Evolutionary conservation across 2,797 vertebrate genomes (phyloP).

Genomic region (Siniperca obscura): DNA sequence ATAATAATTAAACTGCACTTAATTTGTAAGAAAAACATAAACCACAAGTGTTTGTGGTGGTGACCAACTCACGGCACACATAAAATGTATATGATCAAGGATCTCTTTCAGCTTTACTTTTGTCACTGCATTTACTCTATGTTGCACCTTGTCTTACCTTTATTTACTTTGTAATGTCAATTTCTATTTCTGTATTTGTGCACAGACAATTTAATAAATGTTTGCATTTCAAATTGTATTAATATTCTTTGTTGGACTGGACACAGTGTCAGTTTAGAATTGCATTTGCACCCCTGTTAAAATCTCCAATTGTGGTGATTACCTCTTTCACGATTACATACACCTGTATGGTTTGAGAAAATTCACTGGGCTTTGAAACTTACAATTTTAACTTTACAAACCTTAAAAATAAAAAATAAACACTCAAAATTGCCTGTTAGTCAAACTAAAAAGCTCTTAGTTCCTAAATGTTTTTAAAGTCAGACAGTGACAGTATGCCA

Average conservation of each 20-base stretch:
- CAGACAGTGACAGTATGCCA: neutral
- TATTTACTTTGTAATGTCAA: neutral
- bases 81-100: neutral
- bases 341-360: neutral
- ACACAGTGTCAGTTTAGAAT: neutral
- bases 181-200: neutral
- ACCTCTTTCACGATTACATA: neutral
- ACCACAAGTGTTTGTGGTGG: neutral
- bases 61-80: neutral
- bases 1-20: neutral
- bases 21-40: no score
- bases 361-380: neutral
- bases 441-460: neutral
- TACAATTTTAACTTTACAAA: neutral
- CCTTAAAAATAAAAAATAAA: no score
- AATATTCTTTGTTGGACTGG: neutral
- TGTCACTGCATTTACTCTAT: neutral
- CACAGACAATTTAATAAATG: constrained; percentile 27
- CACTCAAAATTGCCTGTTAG: neutral
- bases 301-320: neutral
- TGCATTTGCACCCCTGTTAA: neutral
- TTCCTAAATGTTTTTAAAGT: neutral
- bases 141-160: neutral
- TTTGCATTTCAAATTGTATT: constrained; percentile 11
- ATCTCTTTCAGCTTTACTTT: neutral